Evolutionary conservation across 2,888 invertebrate species (phyloP).

Genomic region (Syritta pipiens): DNA sequence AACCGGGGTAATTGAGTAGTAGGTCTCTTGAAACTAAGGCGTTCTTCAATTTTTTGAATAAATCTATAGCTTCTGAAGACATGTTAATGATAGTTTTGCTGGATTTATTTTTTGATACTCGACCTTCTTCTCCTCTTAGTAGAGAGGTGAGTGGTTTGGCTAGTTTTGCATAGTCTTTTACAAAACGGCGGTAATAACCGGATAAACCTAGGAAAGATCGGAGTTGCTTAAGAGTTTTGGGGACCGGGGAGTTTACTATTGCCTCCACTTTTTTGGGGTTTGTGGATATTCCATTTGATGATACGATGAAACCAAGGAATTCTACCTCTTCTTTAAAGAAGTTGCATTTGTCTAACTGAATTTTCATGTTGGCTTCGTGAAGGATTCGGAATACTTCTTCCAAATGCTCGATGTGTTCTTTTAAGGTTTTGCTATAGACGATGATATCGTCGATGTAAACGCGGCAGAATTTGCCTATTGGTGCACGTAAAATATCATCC

Average conservation of each 20-base stretch:
- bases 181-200: constrained; percentile 34
- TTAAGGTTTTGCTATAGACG: constrained; percentile 27
- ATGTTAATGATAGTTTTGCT: background rate
- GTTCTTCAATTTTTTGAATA: constrained; percentile 19
- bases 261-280: constrained; percentile 39
- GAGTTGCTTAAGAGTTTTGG: constrained; percentile 24
- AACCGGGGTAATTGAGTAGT: constrained; percentile 10
- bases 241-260: constrained; percentile 23
- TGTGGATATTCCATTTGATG: constrained; percentile 33
- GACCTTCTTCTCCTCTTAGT: constrained; percentile 35
- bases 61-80: background rate
- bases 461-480: constrained; percentile 19
- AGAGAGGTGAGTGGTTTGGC: constrained; percentile 20
- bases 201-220: constrained; percentile 32
- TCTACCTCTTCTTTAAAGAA: constrained; percentile 30
- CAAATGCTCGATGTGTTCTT: constrained; percentile 31
- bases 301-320: constrained; percentile 12
- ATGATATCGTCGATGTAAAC: constrained; percentile 50
- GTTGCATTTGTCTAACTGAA: constrained; percentile 36
- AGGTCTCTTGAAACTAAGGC: constrained; percentile 13
- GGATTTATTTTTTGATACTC: constrained; percentile 26
- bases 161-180: no score
- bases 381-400: constrained; percentile 27
- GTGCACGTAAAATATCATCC: constrained; percentile 21
- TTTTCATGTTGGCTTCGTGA: constrained; percentile 13